phyloP scores from a whole-genome alignment of 2,113 vertebrate genomes.

The Sprattus sprattus region DNA sequence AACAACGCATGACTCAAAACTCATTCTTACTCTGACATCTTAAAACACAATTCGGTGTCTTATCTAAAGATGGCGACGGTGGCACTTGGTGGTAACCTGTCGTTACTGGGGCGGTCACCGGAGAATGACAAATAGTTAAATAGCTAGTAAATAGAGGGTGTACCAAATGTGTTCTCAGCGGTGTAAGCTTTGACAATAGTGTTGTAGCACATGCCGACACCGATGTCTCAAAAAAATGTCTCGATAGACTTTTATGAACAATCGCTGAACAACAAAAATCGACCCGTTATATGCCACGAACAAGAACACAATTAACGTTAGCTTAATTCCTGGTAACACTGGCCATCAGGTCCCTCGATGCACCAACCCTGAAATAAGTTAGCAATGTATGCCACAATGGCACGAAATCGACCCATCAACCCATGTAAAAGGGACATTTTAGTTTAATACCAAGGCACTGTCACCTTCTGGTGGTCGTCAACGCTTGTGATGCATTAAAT shows the following conservation, averaged over 20 bases:
- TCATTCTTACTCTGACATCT: background rate
- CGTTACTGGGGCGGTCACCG: slow-evolving; percentile 19
- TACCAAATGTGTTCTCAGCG: background rate
- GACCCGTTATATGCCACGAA: slow-evolving; percentile 3
- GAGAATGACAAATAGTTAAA: slow-evolving; percentile 21
- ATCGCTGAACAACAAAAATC: background rate
- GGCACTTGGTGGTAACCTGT: slow-evolving; percentile 19
- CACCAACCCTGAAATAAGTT: slow-evolving; percentile 18
- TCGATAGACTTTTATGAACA: background rate
- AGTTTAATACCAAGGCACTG: background rate
- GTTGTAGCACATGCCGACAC: background rate
- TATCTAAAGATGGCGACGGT: slow-evolving; percentile 21
- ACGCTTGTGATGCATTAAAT: background rate
- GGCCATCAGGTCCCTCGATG: slow-evolving; percentile 12
- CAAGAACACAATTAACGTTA: slow-evolving; percentile 13
- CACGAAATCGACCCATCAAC: background rate
- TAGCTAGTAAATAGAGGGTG: slow-evolving; percentile 16
- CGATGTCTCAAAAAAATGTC: background rate
- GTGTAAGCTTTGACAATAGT: background rate
- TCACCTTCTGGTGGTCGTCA: background rate
- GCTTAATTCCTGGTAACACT: slow-evolving; percentile 7
- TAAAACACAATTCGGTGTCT: slow-evolving; percentile 13
- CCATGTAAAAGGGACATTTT: background rate
- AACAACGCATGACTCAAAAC: background rate
- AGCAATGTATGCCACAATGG: background rate